Evolutionary conservation across 2,113 vertebrate species (phyloP), one percentile per base, ranked within the genome.

Genomic region (Nycticryphes semicollaris): DNA sequence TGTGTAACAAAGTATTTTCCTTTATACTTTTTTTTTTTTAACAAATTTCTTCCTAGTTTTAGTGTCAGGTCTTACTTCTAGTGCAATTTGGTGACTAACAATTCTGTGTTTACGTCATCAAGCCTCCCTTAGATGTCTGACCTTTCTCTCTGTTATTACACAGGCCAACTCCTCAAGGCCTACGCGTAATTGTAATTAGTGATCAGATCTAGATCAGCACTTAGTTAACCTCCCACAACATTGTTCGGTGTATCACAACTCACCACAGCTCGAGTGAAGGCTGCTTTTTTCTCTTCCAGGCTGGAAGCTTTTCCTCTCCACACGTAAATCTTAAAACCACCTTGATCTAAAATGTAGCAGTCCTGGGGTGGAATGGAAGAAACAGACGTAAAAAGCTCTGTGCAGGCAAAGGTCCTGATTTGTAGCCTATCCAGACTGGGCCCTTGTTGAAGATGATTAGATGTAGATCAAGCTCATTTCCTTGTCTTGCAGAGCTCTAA

Each of bases 231-330:
- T 1, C 88, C 92, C 57, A 76, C 4, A 0, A 82, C 41, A 76
- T 47, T n/a, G 8, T 78, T 79, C 69, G 75, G 30, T 41, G 1
- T 7, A 92, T 72, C 78, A 67, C 43, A 81, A 90, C 98, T 98
- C 95, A 99, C 99, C 98, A 99, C 87, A 19, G 99, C 99, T 67
- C 98, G 98, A 86, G 98, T 98, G 95, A 99, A 97, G 35, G 98
- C 98, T 51, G 98, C 97, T 59, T 94, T 97, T 37, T 98, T 98
- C 96, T 99, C 99, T 37, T 98, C 97, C 16, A 87, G 89, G 75
- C 98, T 98, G 72, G 99, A 98, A 9, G 97, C 91, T 89, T 98
- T 99, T 75, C 99, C 99, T 97, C 99, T 99, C 99, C 99, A 99
- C 81, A 99, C 98, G 16, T 98, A 98, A 94, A 99, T 98, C 91